Base-by-base conservation (phyloP, 2,888 invertebrate genomes). In the Tetheella fluctuosa region DNA sequence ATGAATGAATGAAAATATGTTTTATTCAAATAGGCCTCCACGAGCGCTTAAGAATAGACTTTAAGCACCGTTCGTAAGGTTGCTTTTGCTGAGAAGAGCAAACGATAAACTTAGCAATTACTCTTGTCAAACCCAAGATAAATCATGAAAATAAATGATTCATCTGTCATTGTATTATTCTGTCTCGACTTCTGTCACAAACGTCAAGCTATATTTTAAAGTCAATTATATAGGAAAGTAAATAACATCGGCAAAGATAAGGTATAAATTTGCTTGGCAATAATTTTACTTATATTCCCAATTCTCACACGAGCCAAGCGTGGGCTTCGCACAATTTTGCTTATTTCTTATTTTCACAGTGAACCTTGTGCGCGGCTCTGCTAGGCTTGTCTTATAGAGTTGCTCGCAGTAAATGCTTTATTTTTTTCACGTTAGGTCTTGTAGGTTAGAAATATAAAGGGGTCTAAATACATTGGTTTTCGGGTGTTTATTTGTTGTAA, bases 281-380 rank as follows among this genome's bases (percentile, higher is more conserved):
- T 52, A 23, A 52, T 52, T 37, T 52, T 37, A n/a, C 42, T 28
- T 60, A 20, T 56, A 39, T 59, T 66, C 68, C 70, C 39, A 48
- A 20, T 10, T 48, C 20, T 20, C 48, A 20, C 70, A 68, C 64
- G 69, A 77, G 80, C 71, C 76, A 68, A 77, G 80, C 71, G 70
- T 74, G 74, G 74, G 78, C 82, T 72, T 74, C 63, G 77, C 78
- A 76, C 80, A 69, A 65, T 62, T 71, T 62, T 76, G 66, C 64
- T 63, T 42, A 60, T 62, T 34, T 58, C 28, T 57, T 15, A 28
- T 54, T 61, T 64, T 67, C 54, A 67, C 60, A 65, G 64, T 60
- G 20, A 64, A 59, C 68, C 65, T 71, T 69, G 30, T 58, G 54
- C 59, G 76, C 76, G 64, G 83, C 81, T 77, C 82, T 64, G 81